Conservation (phyloP, 1,140 invertebrate species). For the Steinernema feltiae region DNA sequence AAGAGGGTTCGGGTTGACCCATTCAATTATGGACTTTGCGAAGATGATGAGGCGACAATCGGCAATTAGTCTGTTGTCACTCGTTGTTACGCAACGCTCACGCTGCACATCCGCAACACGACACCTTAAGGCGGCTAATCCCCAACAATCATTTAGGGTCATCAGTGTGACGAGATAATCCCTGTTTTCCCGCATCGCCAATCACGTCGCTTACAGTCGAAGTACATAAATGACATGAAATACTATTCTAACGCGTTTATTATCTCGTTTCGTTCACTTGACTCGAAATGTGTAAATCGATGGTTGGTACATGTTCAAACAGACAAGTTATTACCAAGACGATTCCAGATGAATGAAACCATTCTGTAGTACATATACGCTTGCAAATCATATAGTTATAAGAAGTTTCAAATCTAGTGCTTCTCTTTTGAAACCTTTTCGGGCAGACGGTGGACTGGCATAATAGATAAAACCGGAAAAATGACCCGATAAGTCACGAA, state of each 20-base stretch:
- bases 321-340: no score
- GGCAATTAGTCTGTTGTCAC: constrained; percentile 7
- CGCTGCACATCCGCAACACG: neutral
- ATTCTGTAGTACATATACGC: no score
- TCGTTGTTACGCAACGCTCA: neutral
- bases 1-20: neutral
- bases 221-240: no score
- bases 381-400: neutral
- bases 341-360: no score
- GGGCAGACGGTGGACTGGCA: neutral
- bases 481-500: constrained; percentile 80
- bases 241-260: neutral
- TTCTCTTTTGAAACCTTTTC: neutral
- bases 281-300: no score
- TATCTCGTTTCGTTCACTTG: no score
- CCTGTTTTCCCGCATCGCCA: constrained; percentile 8
- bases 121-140: neutral
- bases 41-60: neutral
- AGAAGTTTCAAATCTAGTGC: neutral
- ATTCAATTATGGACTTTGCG: neutral
- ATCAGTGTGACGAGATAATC: constrained; percentile 11
- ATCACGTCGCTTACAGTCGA: neutral
- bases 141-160: constrained; percentile 7
- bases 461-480: constrained; percentile 62
- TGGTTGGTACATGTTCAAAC: no score